These are phyloP conservation scores for Urechis unicinctus DNA, from an alignment of 2,888 invertebrate species.

Conservation along the genomic window DNA sequence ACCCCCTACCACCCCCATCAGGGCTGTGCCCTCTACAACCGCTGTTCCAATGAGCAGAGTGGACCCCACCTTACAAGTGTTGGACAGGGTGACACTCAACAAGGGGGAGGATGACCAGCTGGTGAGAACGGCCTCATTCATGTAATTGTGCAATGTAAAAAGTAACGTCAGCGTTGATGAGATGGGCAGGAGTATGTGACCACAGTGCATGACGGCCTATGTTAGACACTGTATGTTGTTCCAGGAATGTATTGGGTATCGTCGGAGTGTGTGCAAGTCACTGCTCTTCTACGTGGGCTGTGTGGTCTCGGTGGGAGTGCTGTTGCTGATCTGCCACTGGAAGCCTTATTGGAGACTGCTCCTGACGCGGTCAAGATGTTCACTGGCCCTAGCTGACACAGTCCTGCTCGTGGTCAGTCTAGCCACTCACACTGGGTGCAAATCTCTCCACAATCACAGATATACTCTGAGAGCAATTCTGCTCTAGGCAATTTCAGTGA, in stretches of 20 bases:
- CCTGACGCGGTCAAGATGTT: conserved; percentile 27
- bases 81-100: conserved; percentile 25
- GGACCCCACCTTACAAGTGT: too few relatives aligned
- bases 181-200: too few relatives aligned
- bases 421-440: too few relatives aligned
- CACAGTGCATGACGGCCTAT: too few relatives aligned
- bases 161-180: too few relatives aligned
- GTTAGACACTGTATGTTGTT: conserved; percentile 10
- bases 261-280: conserved; percentile 23
- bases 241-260: conserved; percentile 38
- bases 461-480: too few relatives aligned
- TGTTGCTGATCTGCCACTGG: conserved; percentile 39
- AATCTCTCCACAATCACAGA: too few relatives aligned
- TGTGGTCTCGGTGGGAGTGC: conserved; percentile 32
- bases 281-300: conserved; percentile 30
- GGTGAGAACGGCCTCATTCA: conserved; percentile 21
- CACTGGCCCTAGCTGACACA: conserved; percentile 33
- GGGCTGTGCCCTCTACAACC: too few relatives aligned
- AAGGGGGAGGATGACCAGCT: conserved; percentile 35
- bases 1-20: too few relatives aligned
- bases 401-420: conserved; percentile 35
- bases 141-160: neutral
- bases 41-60: too few relatives aligned
- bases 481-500: too few relatives aligned
- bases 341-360: conserved; percentile 28